phyloP scores from a whole-genome alignment of 2,888 invertebrate genomes.

The Phlogophora meticulosa region DNA sequence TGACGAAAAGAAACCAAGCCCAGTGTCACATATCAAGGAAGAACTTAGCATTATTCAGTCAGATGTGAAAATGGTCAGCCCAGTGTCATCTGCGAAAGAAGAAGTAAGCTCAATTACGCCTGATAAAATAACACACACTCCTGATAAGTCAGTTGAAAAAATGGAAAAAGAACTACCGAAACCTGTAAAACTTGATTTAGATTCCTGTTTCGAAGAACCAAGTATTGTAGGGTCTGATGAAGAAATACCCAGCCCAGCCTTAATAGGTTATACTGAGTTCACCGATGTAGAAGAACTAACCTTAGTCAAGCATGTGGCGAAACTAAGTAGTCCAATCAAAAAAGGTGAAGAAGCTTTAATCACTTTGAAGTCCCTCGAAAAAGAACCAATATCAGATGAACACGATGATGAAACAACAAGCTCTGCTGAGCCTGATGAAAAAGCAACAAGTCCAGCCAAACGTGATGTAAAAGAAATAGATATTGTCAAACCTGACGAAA shows the following conservation, averaged over 20 bases:
- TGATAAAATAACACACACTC: not conserved
- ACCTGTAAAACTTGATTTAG: conserved; percentile 27
- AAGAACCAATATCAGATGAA: not conserved
- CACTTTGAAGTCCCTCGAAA: not conserved
- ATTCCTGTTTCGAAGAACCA: conserved; percentile 35
- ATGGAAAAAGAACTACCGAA: not conserved
- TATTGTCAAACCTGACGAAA: conserved; percentile 19
- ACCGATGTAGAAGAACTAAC: not conserved
- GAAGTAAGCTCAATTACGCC: not conserved
- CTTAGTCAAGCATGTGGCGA: not conserved
- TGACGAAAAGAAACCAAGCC: conserved; percentile 1
- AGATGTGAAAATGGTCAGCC: not conserved
- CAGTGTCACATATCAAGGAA: not conserved
- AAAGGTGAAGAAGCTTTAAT: not conserved
- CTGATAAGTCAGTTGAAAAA: not conserved
- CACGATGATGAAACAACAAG: not conserved
- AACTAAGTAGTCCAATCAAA: not conserved
- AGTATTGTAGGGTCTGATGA: conserved; percentile 48
- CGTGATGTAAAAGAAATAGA: no score
- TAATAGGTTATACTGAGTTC: conserved; percentile 33
- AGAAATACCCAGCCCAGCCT: conserved; percentile 35
- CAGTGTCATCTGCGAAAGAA: not conserved
- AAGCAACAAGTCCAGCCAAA: no score
- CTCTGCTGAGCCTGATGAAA: conserved; percentile 9
- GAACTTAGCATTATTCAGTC: not conserved